Percentiles rank a stretch among this genome's conserved stretches.
Evolutionary conservation across 2,888 invertebrate species (phyloP).

Genomic region (Uropetala carovei): DNA sequence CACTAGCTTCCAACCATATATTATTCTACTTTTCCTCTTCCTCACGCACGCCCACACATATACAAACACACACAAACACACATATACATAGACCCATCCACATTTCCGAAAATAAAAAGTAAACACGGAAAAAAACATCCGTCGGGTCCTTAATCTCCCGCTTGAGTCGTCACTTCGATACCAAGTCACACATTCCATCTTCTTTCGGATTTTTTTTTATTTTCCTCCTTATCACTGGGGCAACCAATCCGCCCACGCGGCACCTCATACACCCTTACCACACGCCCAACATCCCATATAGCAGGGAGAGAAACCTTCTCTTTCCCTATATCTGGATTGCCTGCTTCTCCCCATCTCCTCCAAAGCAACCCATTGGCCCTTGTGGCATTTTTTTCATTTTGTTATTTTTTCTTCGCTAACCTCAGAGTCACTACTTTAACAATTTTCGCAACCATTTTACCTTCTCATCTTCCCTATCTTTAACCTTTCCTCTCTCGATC

Average conservation of each 20-base stretch:
- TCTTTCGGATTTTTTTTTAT: slow-evolving; percentile 54
- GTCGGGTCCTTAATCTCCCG: slow-evolving; percentile 47
- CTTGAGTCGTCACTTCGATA: slow-evolving; percentile 61
- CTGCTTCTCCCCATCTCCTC: background rate
- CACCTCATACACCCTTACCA: slow-evolving; percentile 17
- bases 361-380: slow-evolving; percentile 24
- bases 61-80: background rate
- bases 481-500: background rate
- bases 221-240: slow-evolving; percentile 51
- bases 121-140: background rate
- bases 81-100: background rate
- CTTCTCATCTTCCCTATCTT: background rate
- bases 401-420: slow-evolving; percentile 15
- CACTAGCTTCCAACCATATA: too few species aligned
- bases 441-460: background rate
- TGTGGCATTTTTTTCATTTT: background rate
- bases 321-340: slow-evolving; percentile 9
- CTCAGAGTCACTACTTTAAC: background rate
- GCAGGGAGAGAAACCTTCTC: background rate
- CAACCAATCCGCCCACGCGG: slow-evolving; percentile 52
- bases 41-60: background rate
- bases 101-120: slow-evolving; percentile 43
- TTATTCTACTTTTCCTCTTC: too few species aligned
- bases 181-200: slow-evolving; percentile 61
- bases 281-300: slow-evolving; percentile 11